Evolutionary conservation across 2,113 vertebrate genomes (phyloP).

Genomic region (Noturus placidus): DNA sequence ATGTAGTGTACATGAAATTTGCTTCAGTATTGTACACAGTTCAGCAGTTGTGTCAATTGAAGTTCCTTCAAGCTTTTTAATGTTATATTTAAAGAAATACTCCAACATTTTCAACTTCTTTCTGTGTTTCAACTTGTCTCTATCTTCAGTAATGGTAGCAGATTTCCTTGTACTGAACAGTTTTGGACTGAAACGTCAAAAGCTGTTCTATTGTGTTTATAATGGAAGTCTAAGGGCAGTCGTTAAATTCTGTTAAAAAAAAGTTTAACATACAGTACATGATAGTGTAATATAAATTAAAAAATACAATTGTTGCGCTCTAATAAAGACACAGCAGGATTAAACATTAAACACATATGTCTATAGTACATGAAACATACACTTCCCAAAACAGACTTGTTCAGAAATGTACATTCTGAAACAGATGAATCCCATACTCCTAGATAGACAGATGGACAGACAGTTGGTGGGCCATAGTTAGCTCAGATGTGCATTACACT

Average conservation of each 20-base stretch:
- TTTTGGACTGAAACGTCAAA: background rate
- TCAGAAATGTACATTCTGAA: constrained; percentile 31
- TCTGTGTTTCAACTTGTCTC: background rate
- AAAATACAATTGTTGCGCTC: background rate
- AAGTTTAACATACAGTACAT: background rate
- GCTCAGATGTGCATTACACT: constrained; percentile 42
- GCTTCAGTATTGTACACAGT: background rate
- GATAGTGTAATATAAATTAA: background rate
- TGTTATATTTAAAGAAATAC: background rate
- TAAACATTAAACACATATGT: background rate
- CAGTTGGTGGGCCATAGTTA: constrained; percentile 44
- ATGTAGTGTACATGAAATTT: background rate
- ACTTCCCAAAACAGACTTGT: background rate
- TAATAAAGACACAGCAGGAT: background rate
- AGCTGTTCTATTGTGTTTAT: background rate
- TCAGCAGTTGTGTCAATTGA: background rate
- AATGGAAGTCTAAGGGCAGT: background rate
- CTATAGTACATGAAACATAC: background rate
- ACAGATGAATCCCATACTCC: background rate
- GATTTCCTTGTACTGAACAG: background rate
- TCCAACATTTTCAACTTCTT: background rate
- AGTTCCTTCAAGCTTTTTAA: background rate
- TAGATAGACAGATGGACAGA: constrained; percentile 41
- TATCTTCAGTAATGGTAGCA: background rate
- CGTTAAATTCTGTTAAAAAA: background rate